These are phyloP conservation scores for Semnopithecus entellus DNA, from an alignment of 2,113 vertebrate genomes.

Conservation along the genomic window DNA sequence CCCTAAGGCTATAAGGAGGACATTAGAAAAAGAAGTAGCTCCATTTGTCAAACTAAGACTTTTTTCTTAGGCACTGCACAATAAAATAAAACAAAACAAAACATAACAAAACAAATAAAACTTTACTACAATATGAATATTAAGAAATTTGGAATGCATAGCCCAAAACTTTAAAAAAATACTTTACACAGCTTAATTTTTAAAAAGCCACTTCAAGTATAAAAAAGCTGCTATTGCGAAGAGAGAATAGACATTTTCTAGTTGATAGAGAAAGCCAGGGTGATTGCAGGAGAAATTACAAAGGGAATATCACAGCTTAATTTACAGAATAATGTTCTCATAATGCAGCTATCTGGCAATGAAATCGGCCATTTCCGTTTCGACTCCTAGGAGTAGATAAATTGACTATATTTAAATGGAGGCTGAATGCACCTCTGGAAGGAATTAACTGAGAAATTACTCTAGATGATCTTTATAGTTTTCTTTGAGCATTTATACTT, in stretches of 20 bases:
- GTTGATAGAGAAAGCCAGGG: neutral
- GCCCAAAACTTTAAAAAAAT: neutral
- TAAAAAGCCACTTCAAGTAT: neutral
- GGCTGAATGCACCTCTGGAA: neutral
- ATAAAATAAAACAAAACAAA: neutral
- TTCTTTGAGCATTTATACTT: neutral
- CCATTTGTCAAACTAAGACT: neutral
- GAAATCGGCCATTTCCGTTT: neutral
- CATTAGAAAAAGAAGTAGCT: neutral
- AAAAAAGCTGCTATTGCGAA: neutral
- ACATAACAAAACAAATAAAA: neutral
- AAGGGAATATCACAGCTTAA: neutral
- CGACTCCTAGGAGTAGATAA: neutral
- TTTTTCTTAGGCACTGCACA: neutral
- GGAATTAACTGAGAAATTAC: neutral
- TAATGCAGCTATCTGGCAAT: neutral
- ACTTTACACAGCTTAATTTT: neutral
- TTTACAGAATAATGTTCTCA: neutral
- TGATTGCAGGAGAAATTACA: neutral
- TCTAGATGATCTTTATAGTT: neutral
- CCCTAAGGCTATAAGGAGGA: neutral
- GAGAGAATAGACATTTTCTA: neutral
- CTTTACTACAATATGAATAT: neutral
- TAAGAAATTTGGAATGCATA: neutral
- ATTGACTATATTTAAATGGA: neutral